These are phyloP conservation scores for Allochrocebus solatus DNA, from an alignment of 2,797 vertebrate genomes.

Conservation along the genomic window DNA sequence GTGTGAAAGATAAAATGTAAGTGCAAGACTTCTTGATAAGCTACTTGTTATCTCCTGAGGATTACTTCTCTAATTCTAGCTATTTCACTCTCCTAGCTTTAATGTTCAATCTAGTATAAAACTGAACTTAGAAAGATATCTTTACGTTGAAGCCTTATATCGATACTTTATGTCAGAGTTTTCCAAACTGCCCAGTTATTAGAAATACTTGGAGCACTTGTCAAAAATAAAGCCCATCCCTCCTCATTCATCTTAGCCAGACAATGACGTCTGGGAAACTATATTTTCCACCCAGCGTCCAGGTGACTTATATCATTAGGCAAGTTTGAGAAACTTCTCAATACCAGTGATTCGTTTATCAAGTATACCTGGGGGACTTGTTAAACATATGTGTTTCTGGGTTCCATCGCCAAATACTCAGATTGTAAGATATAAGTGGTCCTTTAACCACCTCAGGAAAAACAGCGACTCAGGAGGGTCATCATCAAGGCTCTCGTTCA, in stretches of 20 bases:
- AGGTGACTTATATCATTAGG: neutral
- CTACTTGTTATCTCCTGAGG: conserved; percentile 21
- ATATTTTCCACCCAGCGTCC: neutral
- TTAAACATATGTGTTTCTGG: neutral
- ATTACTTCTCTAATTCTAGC: neutral
- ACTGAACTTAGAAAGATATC: conserved; percentile 2
- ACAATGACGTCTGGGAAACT: neutral
- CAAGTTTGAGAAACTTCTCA: conserved; percentile 24
- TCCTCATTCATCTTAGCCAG: neutral
- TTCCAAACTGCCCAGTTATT: neutral
- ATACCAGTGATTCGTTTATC: neutral
- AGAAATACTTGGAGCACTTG: neutral
- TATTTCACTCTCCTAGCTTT: conserved; percentile 17
- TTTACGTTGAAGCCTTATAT: neutral
- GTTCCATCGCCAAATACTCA: neutral
- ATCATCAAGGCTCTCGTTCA: neutral
- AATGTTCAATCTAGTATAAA: neutral
- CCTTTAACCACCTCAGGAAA: neutral
- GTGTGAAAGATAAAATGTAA: conserved; percentile 31
- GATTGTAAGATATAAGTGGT: neutral
- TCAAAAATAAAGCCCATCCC: neutral
- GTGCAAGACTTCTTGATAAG: conserved; percentile 20
- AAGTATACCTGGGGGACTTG: neutral
- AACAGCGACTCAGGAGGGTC: neutral
- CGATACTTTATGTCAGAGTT: neutral